Evolutionary conservation across 2,888 invertebrate species (phyloP), one percentile per base, ranked within the genome.

Genomic region (Amblyteles armatorius): DNA sequence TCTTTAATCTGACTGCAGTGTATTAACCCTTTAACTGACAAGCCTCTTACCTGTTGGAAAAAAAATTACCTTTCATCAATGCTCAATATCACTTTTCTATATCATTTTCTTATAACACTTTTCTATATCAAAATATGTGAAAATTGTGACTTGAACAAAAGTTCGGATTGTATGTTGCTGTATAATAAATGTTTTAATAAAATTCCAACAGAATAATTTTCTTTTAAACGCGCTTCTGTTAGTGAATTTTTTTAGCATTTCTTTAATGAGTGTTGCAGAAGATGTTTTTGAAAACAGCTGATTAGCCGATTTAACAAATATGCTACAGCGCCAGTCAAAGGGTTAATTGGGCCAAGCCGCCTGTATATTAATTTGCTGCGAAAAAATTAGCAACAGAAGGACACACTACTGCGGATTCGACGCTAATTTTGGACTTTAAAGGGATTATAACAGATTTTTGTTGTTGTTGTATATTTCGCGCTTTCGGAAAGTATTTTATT

Each of bases 401-500:
- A 57, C 57, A 11, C 26, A 22, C 22, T 57, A 57, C 26, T 13
- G 57, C 26, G 3, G 26, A 57, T 57, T 26, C 57, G 57, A 22
- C 26, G 26, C 13, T 57, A 57, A 11, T 57, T 57, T 22, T 26
- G 0, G 11, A 57, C 26, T 26, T 22, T 11, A 4, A 26, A 26
- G 57, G 22, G 55, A 48, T 48, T 57, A 57, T 22, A 57, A 57
- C 11, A 26, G 26, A 26, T 26, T 57, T 57, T 13, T n/a, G n/a
- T 57, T 11, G 5, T 52, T 55, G 5, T 33, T 57, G 26, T 22
- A 22, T 57, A 13, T 22, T 26, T 57, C 57, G 4, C 26, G 22
- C 29, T 19, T 50, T 67, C 44, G 48, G 29, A 40, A 65, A 76
- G 69, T 16, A 68, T 78, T 73, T 44, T 73, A 50, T 67, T 79